Base-by-base conservation (phyloP, 2,888 invertebrate species). In the Lepeophtheirus nordmannii region DNA sequence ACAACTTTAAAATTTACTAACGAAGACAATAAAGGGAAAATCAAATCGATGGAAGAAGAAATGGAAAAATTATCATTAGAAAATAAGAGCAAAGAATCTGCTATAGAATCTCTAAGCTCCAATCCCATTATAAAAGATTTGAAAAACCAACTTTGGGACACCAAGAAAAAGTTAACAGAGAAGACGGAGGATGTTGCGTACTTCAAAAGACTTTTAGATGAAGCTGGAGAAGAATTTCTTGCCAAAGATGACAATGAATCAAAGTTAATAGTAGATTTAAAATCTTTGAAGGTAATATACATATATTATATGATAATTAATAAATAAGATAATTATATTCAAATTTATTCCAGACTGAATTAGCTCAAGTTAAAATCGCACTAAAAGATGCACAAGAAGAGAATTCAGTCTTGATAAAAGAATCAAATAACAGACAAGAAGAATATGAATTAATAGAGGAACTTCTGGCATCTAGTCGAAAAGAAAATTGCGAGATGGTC, bases 151-250 rank as follows among this genome's bases (percentile, higher is more conserved):
- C 17, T 46, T n/a, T 46, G 53, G 53, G 53, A 46, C 8, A 14
- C 17, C 1, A 46, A 46, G 8, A 46, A 8, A 14, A 46, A 46
- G 53, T 17, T 46, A 14, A 46, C 53, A 5, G 53, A 5, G 5
- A 46, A 46, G 53, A 46, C 53, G 53, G 53, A 46, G 53, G 53
- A 46, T n/a, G 53, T 5, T 14, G 14, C 53, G 8, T 46, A 46
- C 8, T 17, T 46, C 17, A 63, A 63, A 30, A n/a, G 10, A 23
- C 63, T 63, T 9, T 37, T 63, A 53, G 63, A 63, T 53, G 63
- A 63, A n/a, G 63, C 63, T 1, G 56, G 56, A 22, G 20, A 63
- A 56, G 63, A 63, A 17, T 63, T 60, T 23, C 39, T 60, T 30
- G 60, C 30, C 1, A 60, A 60, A n/a, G 30, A 30, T 7, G 60